phyloP scores from a whole-genome alignment of 2,797 vertebrate species.

The Lindbergichthys nudifrons region DNA sequence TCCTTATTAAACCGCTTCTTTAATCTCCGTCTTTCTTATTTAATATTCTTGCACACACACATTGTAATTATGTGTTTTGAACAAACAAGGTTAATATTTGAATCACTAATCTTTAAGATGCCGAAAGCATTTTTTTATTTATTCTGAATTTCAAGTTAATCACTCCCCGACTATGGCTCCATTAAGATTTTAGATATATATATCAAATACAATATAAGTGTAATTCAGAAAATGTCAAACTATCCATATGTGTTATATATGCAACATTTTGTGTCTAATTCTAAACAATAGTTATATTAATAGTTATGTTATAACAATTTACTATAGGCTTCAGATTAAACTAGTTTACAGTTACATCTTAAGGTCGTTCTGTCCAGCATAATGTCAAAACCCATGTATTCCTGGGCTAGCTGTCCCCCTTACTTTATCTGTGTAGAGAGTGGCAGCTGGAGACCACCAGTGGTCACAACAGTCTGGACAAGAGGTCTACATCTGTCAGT shows the following conservation, averaged over 20 bases:
- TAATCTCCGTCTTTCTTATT: background rate
- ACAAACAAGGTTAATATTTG: background rate
- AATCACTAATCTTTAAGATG: background rate
- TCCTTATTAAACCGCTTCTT: background rate
- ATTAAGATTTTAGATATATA: background rate
- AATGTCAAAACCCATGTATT: background rate
- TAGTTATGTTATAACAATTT: background rate
- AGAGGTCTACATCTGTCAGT: background rate
- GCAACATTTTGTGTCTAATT: background rate
- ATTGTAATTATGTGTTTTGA: background rate
- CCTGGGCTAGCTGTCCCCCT: background rate
- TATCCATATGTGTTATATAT: background rate
- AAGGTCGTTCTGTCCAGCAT: background rate
- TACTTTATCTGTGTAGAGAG: conserved; percentile 6
- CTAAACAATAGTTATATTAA: background rate
- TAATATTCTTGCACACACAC: background rate
- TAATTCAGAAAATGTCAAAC: conserved; percentile 5
- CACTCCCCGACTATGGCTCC: background rate
- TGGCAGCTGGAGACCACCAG: conserved; percentile 15
- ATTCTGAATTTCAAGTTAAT: conserved; percentile 1
- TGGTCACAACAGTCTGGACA: conserved; percentile 10
- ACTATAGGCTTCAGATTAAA: background rate
- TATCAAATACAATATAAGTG: background rate
- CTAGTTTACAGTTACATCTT: background rate
- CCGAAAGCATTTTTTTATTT: background rate